phyloP scores from a whole-genome alignment of 2,113 vertebrate genomes.

The Nibea coibor region DNA sequence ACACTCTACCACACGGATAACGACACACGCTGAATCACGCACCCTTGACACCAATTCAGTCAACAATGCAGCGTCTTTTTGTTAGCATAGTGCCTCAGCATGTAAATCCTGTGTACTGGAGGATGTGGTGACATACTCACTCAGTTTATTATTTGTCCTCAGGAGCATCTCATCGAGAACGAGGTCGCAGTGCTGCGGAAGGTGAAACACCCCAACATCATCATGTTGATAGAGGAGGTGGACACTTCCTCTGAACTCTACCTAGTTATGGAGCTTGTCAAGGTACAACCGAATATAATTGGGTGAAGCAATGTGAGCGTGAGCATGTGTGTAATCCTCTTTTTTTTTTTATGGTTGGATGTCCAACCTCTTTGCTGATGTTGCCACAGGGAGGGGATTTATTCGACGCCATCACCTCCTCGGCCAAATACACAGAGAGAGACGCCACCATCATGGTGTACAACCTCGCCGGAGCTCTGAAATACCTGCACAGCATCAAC shows the following conservation, averaged over 20 bases:
- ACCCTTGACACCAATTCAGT: slow-evolving; percentile 6
- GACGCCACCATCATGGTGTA: slow-evolving; percentile 95
- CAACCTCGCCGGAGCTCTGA: slow-evolving; percentile 92
- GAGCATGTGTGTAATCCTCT: no score
- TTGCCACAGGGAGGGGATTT: slow-evolving; percentile 92
- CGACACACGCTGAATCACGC: slow-evolving; percentile 11
- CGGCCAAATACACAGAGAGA: slow-evolving; percentile 94
- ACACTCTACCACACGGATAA: slow-evolving; percentile 4
- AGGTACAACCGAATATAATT: slow-evolving; percentile 80
- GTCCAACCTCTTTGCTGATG: not conserved
- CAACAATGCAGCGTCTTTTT: not conserved
- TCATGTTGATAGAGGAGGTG: slow-evolving; percentile 97
- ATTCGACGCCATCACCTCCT: slow-evolving; percentile 97
- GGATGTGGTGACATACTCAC: not conserved
- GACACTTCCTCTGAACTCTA: slow-evolving; percentile 93
- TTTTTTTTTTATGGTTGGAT: not conserved
- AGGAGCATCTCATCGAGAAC: slow-evolving; percentile 98
- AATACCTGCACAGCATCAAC: slow-evolving; percentile 93
- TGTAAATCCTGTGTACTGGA: not conserved
- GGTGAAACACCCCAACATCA: slow-evolving; percentile 98
- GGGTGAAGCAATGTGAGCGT: accelerated
- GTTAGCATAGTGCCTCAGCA: slow-evolving; percentile 9
- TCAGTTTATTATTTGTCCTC: slow-evolving; percentile 21
- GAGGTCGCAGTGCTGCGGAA: slow-evolving; percentile 94
- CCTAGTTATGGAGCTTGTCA: slow-evolving; percentile 97